Evolutionary conservation across 2,797 vertebrate genomes (phyloP).

Genomic region (Centroberyx gerrardi): DNA sequence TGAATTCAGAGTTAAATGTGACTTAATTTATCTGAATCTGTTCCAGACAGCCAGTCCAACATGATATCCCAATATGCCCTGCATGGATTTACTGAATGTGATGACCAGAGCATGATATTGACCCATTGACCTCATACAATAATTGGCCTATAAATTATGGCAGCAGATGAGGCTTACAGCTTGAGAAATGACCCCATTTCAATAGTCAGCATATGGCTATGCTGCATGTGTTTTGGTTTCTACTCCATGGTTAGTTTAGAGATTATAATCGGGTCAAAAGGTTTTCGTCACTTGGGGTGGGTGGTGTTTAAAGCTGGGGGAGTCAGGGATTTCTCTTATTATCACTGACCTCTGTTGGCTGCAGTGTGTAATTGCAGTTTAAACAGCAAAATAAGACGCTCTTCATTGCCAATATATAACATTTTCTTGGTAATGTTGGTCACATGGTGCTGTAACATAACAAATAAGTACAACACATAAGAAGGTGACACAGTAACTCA

Average conservation of each 20-base stretch:
- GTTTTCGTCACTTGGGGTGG: slow-evolving; percentile 5
- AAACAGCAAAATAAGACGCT: background rate
- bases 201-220: slow-evolving; percentile 8
- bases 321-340: background rate
- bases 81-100: background rate
- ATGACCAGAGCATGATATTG: background rate
- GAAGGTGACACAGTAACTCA: background rate
- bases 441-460: too few species aligned
- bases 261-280: slow-evolving; percentile 49
- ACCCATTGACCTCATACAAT: slow-evolving; percentile 41
- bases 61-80: background rate
- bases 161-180: slow-evolving; percentile 44
- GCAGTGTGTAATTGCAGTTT: slow-evolving; percentile 20
- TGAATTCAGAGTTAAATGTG: too few species aligned
- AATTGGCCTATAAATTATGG: slow-evolving; percentile 34
- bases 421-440: background rate
- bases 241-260: slow-evolving; percentile 25
- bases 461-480: too few species aligned
- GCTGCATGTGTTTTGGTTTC: slow-evolving; percentile 18
- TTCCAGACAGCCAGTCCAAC: background rate
- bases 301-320: too few species aligned
- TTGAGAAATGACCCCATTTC: slow-evolving; percentile 24
- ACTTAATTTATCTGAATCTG: too few species aligned
- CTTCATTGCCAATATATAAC: background rate
- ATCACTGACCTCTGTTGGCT: slow-evolving; percentile 48